Percentiles rank a stretch among this genome's conserved stretches.
Conservation (phyloP, 2,888 invertebrate genomes). For the Bembecia ichneumoniformis region DNA sequence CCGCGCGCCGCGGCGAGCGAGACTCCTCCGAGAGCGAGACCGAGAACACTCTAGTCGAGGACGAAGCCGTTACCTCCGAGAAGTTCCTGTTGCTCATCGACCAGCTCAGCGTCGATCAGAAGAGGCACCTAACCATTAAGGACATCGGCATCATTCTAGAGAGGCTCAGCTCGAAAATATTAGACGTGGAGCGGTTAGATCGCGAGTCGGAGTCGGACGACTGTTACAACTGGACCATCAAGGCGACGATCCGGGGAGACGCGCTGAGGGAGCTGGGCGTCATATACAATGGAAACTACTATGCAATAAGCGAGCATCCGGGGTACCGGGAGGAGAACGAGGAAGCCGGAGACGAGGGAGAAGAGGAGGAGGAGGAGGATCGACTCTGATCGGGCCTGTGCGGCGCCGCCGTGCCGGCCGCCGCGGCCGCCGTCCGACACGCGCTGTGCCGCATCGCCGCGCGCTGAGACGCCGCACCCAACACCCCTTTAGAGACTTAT, state of each 20-base stretch:
- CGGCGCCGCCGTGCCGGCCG: slow-evolving; percentile 64
- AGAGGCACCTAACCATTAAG: slow-evolving; percentile 92
- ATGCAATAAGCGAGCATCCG: slow-evolving; percentile 95
- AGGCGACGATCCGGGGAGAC: slow-evolving; percentile 93
- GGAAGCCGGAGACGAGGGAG: slow-evolving; percentile 86
- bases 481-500: slow-evolving; percentile 44
- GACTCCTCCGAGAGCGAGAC: slow-evolving; percentile 95
- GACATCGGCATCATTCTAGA: slow-evolving; percentile 96
- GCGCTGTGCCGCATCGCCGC: slow-evolving; percentile 54
- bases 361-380: slow-evolving; percentile 86
- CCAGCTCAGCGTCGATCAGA: slow-evolving; percentile 92
- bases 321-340: slow-evolving; percentile 93
- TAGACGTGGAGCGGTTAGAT: slow-evolving; percentile 93
- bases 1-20: slow-evolving; percentile 75
- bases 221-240: slow-evolving; percentile 97
- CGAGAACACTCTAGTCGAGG: slow-evolving; percentile 93
- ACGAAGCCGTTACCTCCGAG: slow-evolving; percentile 90
- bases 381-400: slow-evolving; percentile 73
- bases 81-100: slow-evolving; percentile 94
- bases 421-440: slow-evolving; percentile 52
- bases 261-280: slow-evolving; percentile 92
- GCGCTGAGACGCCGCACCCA: slow-evolving; percentile 33
- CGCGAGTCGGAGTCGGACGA: slow-evolving; percentile 94
- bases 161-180: slow-evolving; percentile 91
- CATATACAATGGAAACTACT: slow-evolving; percentile 95